phyloP scores from a whole-genome alignment of 2,797 vertebrate species.

The Syndactyla subalaris region DNA sequence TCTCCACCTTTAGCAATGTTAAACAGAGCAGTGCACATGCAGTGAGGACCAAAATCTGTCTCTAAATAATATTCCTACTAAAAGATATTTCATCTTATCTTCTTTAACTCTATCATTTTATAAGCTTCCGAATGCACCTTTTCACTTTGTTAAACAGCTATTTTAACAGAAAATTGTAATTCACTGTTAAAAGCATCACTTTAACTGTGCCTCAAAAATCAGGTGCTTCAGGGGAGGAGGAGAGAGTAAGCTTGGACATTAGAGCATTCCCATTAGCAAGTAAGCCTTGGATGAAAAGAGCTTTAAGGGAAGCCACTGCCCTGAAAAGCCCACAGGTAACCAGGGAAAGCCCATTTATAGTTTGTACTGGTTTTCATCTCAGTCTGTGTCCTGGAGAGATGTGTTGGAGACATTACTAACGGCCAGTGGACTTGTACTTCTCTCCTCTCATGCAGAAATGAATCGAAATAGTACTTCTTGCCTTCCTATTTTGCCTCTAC shows the following conservation, averaged over 20 bases:
- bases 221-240: not conserved
- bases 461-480: not conserved
- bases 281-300: not conserved
- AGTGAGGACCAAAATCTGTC: not conserved
- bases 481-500: not conserved
- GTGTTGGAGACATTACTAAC: not conserved
- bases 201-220: not conserved
- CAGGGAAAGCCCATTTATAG: not conserved
- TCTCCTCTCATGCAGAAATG: not conserved
- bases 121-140: not conserved
- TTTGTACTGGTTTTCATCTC: not conserved
- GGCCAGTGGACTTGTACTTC: not conserved
- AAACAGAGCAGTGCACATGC: not conserved
- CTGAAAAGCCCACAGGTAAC: not conserved
- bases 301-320: not conserved
- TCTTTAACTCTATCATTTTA: not conserved
- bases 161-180: not conserved
- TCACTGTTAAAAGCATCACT: not conserved
- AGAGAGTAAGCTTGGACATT: not conserved
- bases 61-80: not conserved
- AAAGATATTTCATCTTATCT: not conserved
- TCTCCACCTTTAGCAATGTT: not conserved
- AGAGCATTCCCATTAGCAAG: not conserved
- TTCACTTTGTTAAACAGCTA: not conserved
- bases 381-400: not conserved